Base-by-base conservation (phyloP, 2,113 vertebrate species). In the Aegithalos caudatus region DNA sequence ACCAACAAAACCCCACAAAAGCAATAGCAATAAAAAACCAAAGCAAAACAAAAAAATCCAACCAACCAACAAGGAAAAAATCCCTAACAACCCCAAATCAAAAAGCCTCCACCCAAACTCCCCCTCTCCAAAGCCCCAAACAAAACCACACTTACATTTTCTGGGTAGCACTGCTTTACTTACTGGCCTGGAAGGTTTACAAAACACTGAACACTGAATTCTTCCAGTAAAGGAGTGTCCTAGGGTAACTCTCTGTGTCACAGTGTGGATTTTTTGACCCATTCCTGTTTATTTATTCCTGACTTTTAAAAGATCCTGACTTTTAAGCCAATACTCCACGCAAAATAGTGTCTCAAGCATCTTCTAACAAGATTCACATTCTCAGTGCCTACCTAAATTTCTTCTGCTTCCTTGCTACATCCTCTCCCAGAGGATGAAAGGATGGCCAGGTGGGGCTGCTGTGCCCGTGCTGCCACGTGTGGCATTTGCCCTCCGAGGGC, bases 381-480 rank as follows among this genome's bases (percentile, higher is more conserved):
- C 40, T 57, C 20, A 10, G 45, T 78, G 31, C 54, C 65, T 70
- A 44, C 16, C 18, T 73, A 12, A 33, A 37, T 60, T 67, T 64
- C 15, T 67, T 86, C 37, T 65, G 33, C 45, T 65, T 35, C 50
- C 33, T 44, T 51, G 44, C 22, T 38, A 3, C 4, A 10, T 51
- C 29, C 20, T 45, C 40, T 69, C 67, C 31, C 11, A 15, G 14
- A n/a, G 35, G 33, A 60, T 23, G 21, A 14, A 42, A 60, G 50
- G 54, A 44, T 13, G 50, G 37, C 35, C 64, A 38, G 33, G 13
- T 22, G 69, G 40, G 76, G 58, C 33, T 80, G 73, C 51, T 40
- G 10, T 22, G 65, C 20, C 3, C 2, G 2, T 50, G 64, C 61
- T 38, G n/a, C 50, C 0, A 0, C 31, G 28, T 14, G 38, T 76